phyloP scores from a whole-genome alignment of 2,888 invertebrate genomes.

The Troides aeacus region DNA sequence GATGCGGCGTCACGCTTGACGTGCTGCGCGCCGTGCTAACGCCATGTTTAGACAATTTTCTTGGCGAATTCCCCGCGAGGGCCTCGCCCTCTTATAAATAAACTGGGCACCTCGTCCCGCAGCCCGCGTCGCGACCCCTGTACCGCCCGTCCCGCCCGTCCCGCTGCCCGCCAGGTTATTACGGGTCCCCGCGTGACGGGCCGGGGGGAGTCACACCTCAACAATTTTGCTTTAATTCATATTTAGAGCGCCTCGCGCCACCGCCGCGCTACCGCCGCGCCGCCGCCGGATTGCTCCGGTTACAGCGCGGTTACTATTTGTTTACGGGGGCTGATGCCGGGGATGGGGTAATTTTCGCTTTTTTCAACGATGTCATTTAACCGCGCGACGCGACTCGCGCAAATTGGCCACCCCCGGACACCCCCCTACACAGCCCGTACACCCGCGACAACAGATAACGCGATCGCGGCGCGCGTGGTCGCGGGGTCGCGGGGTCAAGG shows the following conservation, averaged over 20 bases:
- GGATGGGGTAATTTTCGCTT: conserved; percentile 68
- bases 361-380: conserved; percentile 60
- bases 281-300: conserved; percentile 70
- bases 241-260: conserved; percentile 61
- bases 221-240: conserved; percentile 79
- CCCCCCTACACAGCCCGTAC: conserved; percentile 19
- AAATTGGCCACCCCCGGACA: conserved; percentile 37
- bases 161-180: conserved; percentile 74
- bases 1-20: conserved; percentile 29
- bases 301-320: conserved; percentile 79
- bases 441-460: conserved; percentile 39
- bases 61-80: conserved; percentile 59
- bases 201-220: conserved; percentile 74
- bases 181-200: conserved; percentile 75
- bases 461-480: conserved; percentile 40
- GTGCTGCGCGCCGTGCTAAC: conserved; percentile 39
- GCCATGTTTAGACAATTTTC: conserved; percentile 77
- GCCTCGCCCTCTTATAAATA: conserved; percentile 65
- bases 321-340: conserved; percentile 66
- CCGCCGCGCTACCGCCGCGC: too few relatives aligned
- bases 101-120: conserved; percentile 37
- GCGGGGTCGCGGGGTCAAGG: conserved; percentile 63
- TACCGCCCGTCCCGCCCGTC: conserved; percentile 57
- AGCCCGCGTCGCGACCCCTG: too few relatives aligned
- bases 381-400: conserved; percentile 47